Percentiles rank a stretch among this genome's conserved stretches.
Evolutionary conservation across 2,113 vertebrate species (phyloP).

Genomic region (Salvelinus fontinalis): DNA sequence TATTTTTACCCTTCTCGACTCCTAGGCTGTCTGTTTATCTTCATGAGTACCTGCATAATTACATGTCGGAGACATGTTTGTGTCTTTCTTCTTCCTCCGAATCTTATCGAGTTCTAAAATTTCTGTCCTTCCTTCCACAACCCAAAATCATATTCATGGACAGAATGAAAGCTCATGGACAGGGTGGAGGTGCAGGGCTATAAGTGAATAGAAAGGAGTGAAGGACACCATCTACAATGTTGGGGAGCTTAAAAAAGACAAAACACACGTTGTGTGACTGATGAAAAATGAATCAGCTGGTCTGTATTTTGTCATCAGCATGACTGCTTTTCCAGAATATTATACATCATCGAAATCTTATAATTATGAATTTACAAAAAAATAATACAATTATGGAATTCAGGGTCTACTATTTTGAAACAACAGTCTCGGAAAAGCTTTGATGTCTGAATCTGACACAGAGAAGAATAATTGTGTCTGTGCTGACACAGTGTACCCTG

Average conservation of each 20-base stretch:
- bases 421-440: constrained; percentile 22
- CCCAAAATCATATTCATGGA: neutral
- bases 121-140: neutral
- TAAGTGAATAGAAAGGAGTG: neutral
- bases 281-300: constrained; percentile 15
- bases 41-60: neutral
- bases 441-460: constrained; percentile 32
- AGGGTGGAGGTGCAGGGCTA: neutral
- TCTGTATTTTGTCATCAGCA: constrained; percentile 24
- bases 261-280: constrained; percentile 14
- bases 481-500: constrained; percentile 18
- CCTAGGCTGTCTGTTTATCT: neutral
- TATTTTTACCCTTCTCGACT: neutral
- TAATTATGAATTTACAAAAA: constrained; percentile 14
- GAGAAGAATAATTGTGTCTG: constrained; percentile 23
- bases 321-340: constrained; percentile 23
- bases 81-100: no score
- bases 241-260: constrained; percentile 7
- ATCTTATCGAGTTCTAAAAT: neutral
- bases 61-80: neutral
- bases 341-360: constrained; percentile 30
- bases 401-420: constrained; percentile 24
- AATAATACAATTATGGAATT: neutral
- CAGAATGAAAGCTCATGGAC: neutral
- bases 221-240: constrained; percentile 15